Percentiles rank a stretch among this genome's conserved stretches.
phyloP scores from a whole-genome alignment of 2,888 invertebrate species.

The Stictocephala bisonia region DNA sequence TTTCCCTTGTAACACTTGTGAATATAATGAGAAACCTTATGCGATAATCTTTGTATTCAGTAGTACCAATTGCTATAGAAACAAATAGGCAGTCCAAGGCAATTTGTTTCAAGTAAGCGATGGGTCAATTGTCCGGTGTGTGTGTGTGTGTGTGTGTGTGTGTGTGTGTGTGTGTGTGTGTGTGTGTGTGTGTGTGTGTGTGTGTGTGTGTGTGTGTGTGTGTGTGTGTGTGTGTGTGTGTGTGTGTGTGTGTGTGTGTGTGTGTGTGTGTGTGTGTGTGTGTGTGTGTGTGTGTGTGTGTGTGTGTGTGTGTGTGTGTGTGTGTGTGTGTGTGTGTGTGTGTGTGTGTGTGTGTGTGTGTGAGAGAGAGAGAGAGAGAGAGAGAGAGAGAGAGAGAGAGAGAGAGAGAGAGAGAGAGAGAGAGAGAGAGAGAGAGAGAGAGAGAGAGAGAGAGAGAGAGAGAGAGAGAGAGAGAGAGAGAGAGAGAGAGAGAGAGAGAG shows the following conservation, averaged over 20 bases:
- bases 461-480: too few relatives aligned
- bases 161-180: conserved; percentile 25
- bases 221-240: conserved; percentile 11
- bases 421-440: neutral
- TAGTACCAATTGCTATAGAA: too few relatives aligned
- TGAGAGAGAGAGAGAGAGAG: too few relatives aligned
- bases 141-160: conserved; percentile 27
- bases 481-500: too few relatives aligned
- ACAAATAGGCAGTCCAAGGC: too few relatives aligned
- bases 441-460: conserved; percentile 10
- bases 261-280: conserved; percentile 19
- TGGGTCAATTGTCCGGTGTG: too few relatives aligned
- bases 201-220: conserved; percentile 15
- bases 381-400: too few relatives aligned
- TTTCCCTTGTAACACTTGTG: too few relatives aligned
- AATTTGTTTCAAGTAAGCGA: too few relatives aligned
- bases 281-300: conserved; percentile 16
- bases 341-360: conserved; percentile 19
- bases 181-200: conserved; percentile 1
- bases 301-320: conserved; percentile 16
- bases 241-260: conserved; percentile 19
- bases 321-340: conserved; percentile 19
- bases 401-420: neutral
- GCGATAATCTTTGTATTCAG: too few relatives aligned
- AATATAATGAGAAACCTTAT: too few relatives aligned